phyloP scores from a whole-genome alignment of 2,113 vertebrate species.

The Perccottus glenii region DNA sequence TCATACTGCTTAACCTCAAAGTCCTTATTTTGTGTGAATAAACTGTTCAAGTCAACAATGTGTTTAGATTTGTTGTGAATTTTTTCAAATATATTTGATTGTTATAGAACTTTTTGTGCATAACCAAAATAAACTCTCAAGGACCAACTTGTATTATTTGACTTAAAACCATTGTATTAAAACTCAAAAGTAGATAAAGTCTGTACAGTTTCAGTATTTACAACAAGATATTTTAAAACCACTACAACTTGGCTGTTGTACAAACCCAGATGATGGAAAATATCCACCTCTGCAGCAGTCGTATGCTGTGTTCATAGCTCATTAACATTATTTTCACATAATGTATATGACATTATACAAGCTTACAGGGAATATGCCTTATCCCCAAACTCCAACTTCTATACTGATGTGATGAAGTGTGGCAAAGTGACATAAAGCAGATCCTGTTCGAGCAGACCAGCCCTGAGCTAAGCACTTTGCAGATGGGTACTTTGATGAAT shows the following conservation, averaged over 20 bases:
- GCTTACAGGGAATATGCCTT: neutral
- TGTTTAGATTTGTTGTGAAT: too few species aligned
- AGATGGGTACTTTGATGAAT: slow-evolving; percentile 68
- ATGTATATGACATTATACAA: neutral
- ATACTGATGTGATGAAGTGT: slow-evolving; percentile 12
- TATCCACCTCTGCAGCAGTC: slow-evolving; percentile 3
- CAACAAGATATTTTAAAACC: neutral
- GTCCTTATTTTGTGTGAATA: too few species aligned
- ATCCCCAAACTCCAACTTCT: slow-evolving; percentile 14
- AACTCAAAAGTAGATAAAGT: too few species aligned
- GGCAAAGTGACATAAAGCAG: slow-evolving; percentile 33
- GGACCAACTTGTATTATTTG: too few species aligned
- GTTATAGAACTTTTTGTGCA: too few species aligned
- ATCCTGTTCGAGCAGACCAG: slow-evolving; percentile 42
- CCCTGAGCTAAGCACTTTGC: slow-evolving; percentile 18
- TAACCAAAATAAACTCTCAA: too few species aligned
- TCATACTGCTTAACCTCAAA: too few species aligned
- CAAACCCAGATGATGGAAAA: slow-evolving; percentile 1
- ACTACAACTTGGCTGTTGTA: neutral
- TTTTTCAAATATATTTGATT: too few species aligned
- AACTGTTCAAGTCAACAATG: too few species aligned
- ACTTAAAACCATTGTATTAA: too few species aligned
- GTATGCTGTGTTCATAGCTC: slow-evolving; percentile 8
- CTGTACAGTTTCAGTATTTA: too few species aligned
- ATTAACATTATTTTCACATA: slow-evolving; percentile 18